Percentiles rank a stretch among this genome's conserved stretches.
These are phyloP conservation scores for Acrocephalus scirpaceus DNA, from an alignment of 2,797 vertebrate genomes.

Conservation along the genomic window DNA sequence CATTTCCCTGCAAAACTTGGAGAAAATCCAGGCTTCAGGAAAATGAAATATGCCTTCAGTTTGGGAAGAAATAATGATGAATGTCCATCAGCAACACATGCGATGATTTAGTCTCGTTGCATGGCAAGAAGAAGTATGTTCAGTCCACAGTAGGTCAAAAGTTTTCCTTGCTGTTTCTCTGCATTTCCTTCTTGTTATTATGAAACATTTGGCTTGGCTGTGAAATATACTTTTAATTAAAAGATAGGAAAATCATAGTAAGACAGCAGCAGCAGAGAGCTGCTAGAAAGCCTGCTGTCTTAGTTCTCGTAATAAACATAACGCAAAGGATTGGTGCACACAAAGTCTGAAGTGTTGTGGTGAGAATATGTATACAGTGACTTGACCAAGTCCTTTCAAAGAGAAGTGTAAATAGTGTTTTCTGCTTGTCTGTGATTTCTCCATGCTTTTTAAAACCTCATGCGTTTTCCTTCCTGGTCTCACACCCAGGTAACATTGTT, in stretches of 20 bases:
- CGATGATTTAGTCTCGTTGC: neutral
- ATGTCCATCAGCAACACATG: constrained; percentile 36
- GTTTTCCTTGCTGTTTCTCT: constrained; percentile 52
- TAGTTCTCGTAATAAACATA: constrained; percentile 21
- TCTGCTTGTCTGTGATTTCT: neutral
- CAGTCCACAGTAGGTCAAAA: constrained; percentile 50
- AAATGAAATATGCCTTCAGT: constrained; percentile 66
- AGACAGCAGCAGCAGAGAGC: constrained; percentile 61
- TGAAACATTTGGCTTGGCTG: constrained; percentile 59
- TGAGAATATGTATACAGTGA: neutral
- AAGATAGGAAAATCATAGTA: constrained; percentile 69
- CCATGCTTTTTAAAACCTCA: neutral
- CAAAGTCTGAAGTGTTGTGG: neutral
- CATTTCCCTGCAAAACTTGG: constrained; percentile 49
- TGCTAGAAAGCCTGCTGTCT: constrained; percentile 54
- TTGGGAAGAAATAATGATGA: constrained; percentile 60
- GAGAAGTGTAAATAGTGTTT: neutral
- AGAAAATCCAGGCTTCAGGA: constrained; percentile 61
- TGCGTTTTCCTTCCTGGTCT: neutral
- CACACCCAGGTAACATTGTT: neutral
- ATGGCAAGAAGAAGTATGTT: constrained; percentile 50
- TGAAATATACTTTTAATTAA: constrained; percentile 73
- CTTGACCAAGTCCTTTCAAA: neutral
- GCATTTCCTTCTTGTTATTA: constrained; percentile 53
- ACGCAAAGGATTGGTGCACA: neutral